Conservation (phyloP, 2,797 vertebrate genomes). For the Enteromius thamalakanensis region DNA sequence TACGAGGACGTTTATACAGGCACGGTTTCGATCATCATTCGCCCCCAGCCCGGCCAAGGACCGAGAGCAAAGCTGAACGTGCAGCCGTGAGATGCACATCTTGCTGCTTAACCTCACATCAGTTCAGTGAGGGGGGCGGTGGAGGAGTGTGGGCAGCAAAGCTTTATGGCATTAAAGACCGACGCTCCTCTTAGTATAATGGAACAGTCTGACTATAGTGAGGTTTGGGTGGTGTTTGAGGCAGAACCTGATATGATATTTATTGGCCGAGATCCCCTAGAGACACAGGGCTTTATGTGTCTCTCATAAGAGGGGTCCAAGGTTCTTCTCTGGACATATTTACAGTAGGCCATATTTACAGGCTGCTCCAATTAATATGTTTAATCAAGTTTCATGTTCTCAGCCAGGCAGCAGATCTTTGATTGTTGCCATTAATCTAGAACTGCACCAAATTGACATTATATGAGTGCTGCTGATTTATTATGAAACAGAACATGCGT, state of each 20-base stretch:
- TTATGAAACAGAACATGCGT: slow-evolving; percentile 36
- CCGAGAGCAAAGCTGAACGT: slow-evolving; percentile 31
- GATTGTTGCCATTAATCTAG: slow-evolving; percentile 39
- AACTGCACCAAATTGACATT: slow-evolving; percentile 22
- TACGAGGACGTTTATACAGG: slow-evolving; percentile 91
- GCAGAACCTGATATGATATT: slow-evolving; percentile 60
- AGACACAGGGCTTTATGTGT: slow-evolving; percentile 62
- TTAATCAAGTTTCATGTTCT: slow-evolving; percentile 49
- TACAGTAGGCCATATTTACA: slow-evolving; percentile 62
- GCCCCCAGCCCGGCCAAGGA: slow-evolving; percentile 37
- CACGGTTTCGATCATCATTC: slow-evolving; percentile 68
- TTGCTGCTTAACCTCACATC: slow-evolving; percentile 47
- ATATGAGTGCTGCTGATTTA: slow-evolving; percentile 8
- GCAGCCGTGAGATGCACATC: slow-evolving; percentile 39
- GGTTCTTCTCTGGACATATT: slow-evolving; percentile 59
- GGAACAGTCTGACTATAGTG: slow-evolving; percentile 51
- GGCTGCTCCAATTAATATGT: slow-evolving; percentile 57
- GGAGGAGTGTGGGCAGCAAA: slow-evolving; percentile 34
- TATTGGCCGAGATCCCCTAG: slow-evolving; percentile 57
- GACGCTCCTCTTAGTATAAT: slow-evolving; percentile 61
- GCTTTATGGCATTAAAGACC: slow-evolving; percentile 59
- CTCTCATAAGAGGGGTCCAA: slow-evolving; percentile 64
- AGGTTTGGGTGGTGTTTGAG: slow-evolving; percentile 57
- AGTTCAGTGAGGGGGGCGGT: slow-evolving; percentile 22
- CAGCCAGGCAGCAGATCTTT: slow-evolving; percentile 26